Percentiles rank a stretch among this genome's conserved stretches.
Evolutionary conservation across 2,113 vertebrate genomes (phyloP).

Genomic region (Cyphomyrus discorhynchus): DNA sequence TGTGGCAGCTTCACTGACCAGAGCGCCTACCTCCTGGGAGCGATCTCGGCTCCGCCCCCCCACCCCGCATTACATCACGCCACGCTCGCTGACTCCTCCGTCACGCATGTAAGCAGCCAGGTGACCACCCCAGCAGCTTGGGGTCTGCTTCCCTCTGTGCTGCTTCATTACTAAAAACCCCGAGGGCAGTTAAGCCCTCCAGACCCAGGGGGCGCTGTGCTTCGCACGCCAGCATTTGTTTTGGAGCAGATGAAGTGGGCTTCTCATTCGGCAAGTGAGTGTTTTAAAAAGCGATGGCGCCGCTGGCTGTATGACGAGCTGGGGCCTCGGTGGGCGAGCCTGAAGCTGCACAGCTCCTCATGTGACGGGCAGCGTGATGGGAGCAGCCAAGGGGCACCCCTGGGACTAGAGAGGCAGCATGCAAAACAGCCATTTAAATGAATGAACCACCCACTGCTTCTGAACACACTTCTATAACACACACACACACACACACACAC

Average conservation of each 20-base stretch:
- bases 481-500: background rate
- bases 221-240: background rate
- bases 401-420: background rate
- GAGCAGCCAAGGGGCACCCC: background rate
- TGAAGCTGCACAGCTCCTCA: background rate
- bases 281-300: background rate
- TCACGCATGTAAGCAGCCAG: background rate
- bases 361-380: background rate
- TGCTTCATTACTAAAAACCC: background rate
- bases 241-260: background rate
- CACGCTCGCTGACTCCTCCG: background rate
- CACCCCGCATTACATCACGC: background rate
- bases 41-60: background rate
- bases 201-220: background rate
- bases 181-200: background rate
- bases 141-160: background rate
- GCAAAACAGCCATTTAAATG: background rate
- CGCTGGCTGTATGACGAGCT: background rate
- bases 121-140: background rate
- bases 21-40: background rate
- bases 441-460: background rate
- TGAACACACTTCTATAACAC: background rate
- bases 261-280: background rate
- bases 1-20: conserved; percentile 4
- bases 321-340: background rate